Evolutionary conservation across 2,888 invertebrate species (phyloP).

Genomic region (Gortyna flavago): DNA sequence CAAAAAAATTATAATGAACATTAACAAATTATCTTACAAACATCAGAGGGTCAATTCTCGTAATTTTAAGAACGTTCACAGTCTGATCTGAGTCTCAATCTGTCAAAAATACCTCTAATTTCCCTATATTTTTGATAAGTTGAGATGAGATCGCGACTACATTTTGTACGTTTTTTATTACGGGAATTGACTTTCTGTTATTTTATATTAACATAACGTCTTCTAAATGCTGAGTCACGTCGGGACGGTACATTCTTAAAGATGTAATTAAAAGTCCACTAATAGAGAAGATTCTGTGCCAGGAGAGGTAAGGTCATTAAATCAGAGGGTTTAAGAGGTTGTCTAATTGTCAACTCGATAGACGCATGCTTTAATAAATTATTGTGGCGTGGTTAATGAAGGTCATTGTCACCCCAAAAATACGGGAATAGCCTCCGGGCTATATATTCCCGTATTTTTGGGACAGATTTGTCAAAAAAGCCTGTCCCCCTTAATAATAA

Average conservation of each 20-base stretch:
- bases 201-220: background rate
- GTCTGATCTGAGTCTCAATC: too few relatives aligned
- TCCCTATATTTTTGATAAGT: too few relatives aligned
- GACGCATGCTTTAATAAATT: background rate
- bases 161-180: too few relatives aligned
- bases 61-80: too few relatives aligned
- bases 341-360: background rate
- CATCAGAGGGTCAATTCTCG: slow-evolving; percentile 1
- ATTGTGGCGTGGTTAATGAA: background rate
- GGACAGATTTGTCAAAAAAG: background rate
- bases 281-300: slow-evolving; percentile 31
- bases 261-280: slow-evolving; percentile 51
- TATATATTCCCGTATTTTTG: background rate
- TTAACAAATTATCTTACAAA: slow-evolving; percentile 10
- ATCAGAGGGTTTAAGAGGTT: background rate
- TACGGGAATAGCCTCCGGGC: background rate
- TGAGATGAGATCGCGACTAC: too few relatives aligned
- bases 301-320: slow-evolving; percentile 18
- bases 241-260: slow-evolving; percentile 34
- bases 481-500: too few relatives aligned
- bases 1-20: slow-evolving; percentile 14
- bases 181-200: background rate
- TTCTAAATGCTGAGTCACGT: slow-evolving; percentile 43
- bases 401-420: background rate
- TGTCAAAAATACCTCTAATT: too few relatives aligned